These are phyloP conservation scores for Scaptomyza pallida DNA, from an alignment of 1,140 invertebrate species.

Conservation along the genomic window DNA sequence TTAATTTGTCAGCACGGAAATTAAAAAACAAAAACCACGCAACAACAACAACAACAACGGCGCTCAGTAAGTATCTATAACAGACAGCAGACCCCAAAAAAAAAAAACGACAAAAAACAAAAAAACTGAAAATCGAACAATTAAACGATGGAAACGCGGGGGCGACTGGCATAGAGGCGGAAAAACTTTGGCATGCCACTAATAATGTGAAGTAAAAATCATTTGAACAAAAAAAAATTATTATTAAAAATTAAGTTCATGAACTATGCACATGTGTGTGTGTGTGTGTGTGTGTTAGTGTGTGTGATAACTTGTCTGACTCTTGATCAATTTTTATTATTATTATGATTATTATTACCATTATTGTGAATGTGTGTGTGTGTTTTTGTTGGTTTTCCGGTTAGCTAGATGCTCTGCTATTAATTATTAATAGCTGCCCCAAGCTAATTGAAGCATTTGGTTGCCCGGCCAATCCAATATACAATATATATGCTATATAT, in stretches of 20 bases:
- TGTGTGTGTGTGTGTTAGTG: conserved; percentile 18
- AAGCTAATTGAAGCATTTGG: conserved; percentile 63
- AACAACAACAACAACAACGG: conserved; percentile 28
- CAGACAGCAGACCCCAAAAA: conserved; percentile 16
- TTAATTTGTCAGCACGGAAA: conserved; percentile 82
- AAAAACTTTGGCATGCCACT: conserved; percentile 50
- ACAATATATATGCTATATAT: neutral
- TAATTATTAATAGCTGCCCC: conserved; percentile 73
- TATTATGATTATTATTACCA: conserved; percentile 68
- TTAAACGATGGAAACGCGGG: conserved; percentile 47
- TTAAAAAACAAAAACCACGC: conserved; percentile 69
- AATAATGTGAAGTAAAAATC: conserved; percentile 80
- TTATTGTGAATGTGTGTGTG: conserved; percentile 27
- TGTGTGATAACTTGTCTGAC: conserved; percentile 40
- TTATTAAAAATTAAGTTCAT: conserved; percentile 83
- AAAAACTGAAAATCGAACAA: conserved; percentile 75
- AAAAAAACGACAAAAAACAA: neutral
- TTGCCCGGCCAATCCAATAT: conserved; percentile 14
- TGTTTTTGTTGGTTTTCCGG: conserved; percentile 62
- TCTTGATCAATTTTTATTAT: conserved; percentile 80
- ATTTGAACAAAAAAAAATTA: conserved; percentile 62
- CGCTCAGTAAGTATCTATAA: conserved; percentile 45
- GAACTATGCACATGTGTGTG: conserved; percentile 46
- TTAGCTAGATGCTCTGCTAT: conserved; percentile 49
- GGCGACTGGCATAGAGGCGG: conserved; percentile 17